Evolutionary conservation across 2,888 invertebrate genomes (phyloP).

Genomic region (Himalopsyche tibetana): DNA sequence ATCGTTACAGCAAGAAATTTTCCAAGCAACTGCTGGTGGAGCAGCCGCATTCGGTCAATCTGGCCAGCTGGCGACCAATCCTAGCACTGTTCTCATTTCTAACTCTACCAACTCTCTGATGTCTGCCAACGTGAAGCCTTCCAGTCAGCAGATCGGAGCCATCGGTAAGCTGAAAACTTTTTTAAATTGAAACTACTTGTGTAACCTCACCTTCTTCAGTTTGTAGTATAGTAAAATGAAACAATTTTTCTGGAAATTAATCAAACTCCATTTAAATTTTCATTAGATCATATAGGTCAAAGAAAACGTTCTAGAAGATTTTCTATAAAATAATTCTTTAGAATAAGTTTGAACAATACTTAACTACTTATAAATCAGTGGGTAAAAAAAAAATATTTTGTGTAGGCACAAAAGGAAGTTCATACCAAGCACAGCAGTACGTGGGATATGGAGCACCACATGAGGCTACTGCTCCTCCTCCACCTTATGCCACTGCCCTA

Average conservation of each 20-base stretch:
- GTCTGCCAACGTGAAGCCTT: conserved; percentile 91
- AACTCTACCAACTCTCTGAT: conserved; percentile 92
- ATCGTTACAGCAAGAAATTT: conserved; percentile 70
- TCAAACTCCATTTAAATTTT: too few relatives aligned
- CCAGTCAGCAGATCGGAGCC: conserved; percentile 88
- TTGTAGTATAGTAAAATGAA: too few relatives aligned
- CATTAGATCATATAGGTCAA: too few relatives aligned
- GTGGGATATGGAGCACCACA: conserved; percentile 73
- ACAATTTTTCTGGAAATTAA: too few relatives aligned
- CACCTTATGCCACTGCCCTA: conserved; percentile 71
- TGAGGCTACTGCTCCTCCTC: conserved; percentile 72
- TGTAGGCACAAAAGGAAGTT: conserved; percentile 72
- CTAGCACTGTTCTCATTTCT: conserved; percentile 91
- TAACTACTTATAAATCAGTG: too few relatives aligned
- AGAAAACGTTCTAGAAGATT: too few relatives aligned
- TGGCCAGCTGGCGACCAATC: conserved; percentile 87
- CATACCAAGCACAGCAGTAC: conserved; percentile 75
- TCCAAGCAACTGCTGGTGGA: conserved; percentile 71
- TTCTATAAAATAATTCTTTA: too few relatives aligned
- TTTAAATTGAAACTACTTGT: too few relatives aligned
- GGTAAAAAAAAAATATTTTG: not conserved
- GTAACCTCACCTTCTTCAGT: too few relatives aligned
- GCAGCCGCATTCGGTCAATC: conserved; percentile 87
- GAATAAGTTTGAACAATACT: too few relatives aligned
- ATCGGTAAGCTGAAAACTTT: conserved; percentile 77